These are phyloP conservation scores for Bagarius yarrelli DNA, from an alignment of 2,113 vertebrate genomes.

Conservation along the genomic window DNA sequence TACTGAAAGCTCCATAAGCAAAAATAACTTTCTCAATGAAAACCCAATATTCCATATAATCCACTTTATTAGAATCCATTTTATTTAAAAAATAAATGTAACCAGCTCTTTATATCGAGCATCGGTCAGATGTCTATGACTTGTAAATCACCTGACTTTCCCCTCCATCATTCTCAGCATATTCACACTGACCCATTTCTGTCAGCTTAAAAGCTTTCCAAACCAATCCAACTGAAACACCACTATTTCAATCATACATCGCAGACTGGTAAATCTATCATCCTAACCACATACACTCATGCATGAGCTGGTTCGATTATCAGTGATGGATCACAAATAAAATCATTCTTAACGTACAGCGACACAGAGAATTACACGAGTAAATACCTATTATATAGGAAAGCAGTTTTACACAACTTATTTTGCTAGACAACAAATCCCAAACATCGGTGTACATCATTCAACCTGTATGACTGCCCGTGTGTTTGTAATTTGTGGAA, in stretches of 20 bases:
- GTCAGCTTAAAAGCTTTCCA: conserved; percentile 9
- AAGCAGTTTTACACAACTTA: background rate
- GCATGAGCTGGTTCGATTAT: background rate
- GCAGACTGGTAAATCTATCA: background rate
- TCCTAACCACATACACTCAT: background rate
- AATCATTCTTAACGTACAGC: background rate
- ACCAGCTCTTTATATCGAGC: background rate
- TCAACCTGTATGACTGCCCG: background rate
- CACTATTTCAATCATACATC: conserved; percentile 9
- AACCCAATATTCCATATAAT: background rate
- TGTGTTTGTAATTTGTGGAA: background rate
- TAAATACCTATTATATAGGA: background rate
- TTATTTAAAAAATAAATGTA: conserved; percentile 22
- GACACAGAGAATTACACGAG: background rate
- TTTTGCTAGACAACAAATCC: background rate
- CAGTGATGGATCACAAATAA: too few species aligned
- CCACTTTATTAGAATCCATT: conserved; percentile 5
- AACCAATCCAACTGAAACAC: background rate
- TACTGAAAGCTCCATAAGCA: background rate
- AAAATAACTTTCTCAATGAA: background rate
- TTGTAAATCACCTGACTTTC: conserved; percentile 5
- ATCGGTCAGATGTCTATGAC: background rate
- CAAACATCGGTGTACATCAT: background rate
- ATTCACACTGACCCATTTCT: conserved; percentile 38
- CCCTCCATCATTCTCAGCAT: conserved; percentile 1